Evolutionary conservation across 2,797 vertebrate genomes (phyloP).

Genomic region (Stomatorhinus walkeri): DNA sequence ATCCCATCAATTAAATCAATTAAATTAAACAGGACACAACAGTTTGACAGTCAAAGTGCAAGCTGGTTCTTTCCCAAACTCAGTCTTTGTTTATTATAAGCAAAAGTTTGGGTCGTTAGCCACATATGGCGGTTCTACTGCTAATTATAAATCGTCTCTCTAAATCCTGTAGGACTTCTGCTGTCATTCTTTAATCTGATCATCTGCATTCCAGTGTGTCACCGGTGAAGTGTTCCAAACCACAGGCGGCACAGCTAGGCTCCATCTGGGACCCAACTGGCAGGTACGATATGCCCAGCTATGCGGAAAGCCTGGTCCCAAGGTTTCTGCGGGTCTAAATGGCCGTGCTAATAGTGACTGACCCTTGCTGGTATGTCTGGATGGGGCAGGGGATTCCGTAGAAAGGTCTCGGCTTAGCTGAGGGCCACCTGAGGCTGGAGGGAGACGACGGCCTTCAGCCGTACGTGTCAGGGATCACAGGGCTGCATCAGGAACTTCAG

Average conservation of each 20-base stretch:
- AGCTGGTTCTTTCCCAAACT: not conserved
- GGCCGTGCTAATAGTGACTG: not conserved
- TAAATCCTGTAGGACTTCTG: not conserved
- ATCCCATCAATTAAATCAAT: not conserved
- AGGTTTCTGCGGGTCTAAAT: not conserved
- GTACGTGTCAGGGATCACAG: not conserved
- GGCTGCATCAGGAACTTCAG: not conserved
- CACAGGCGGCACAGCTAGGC: not conserved
- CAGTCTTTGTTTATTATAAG: not conserved
- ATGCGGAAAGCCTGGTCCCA: not conserved
- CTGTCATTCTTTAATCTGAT: not conserved
- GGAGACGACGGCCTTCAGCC: not conserved
- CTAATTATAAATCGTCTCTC: not conserved
- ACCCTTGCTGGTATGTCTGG: not conserved
- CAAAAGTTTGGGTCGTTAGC: not conserved
- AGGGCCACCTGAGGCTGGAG: too few species aligned
- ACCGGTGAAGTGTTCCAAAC: not conserved
- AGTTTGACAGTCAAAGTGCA: not conserved
- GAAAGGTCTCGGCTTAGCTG: not conserved
- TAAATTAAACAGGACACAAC: not conserved
- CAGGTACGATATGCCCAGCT: not conserved
- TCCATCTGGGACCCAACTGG: not conserved
- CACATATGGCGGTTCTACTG: not conserved
- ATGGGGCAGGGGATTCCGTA: not conserved
- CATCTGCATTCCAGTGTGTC: constrained; percentile 10